phyloP scores from a whole-genome alignment of 2,888 invertebrate genomes.

The Limenitis camilla region DNA sequence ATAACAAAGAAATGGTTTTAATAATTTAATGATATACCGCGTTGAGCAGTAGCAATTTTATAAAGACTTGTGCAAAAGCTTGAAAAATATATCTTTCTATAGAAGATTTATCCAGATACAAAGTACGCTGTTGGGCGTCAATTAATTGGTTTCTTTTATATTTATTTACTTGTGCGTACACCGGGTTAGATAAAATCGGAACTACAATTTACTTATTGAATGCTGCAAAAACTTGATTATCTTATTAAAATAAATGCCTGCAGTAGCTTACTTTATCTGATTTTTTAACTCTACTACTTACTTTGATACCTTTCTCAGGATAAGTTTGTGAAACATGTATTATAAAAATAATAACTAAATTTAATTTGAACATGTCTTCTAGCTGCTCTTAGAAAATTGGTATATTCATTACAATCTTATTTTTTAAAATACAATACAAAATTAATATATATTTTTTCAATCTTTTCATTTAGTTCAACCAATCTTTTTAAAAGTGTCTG shows the following conservation, averaged over 20 bases:
- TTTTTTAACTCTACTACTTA: background rate
- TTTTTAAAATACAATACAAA: no score
- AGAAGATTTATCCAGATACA: conserved; percentile 23
- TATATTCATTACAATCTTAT: no score
- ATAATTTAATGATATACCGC: background rate
- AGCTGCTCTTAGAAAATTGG: no score
- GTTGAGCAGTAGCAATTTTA: background rate
- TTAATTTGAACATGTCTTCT: no score
- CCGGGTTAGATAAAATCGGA: conserved; percentile 14
- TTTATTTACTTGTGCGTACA: conserved; percentile 16
- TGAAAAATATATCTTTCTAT: conserved; percentile 4
- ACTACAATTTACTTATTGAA: conserved; percentile 16
- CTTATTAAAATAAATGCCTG: conserved; percentile 10
- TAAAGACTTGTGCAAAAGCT: background rate
- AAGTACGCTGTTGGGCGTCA: conserved; percentile 15
- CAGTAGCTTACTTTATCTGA: conserved; percentile 1
- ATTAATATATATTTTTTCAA: no score
- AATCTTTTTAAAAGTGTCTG: no score
- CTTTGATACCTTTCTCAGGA: background rate
- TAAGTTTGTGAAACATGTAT: background rate
- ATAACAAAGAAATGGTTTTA: no score
- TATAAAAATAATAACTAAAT: no score
- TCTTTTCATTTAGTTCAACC: no score
- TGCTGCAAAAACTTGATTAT: conserved; percentile 12
- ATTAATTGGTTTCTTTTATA: conserved; percentile 26